Conservation (phyloP, 2,888 invertebrate species). For the Netelia inedita region DNA sequence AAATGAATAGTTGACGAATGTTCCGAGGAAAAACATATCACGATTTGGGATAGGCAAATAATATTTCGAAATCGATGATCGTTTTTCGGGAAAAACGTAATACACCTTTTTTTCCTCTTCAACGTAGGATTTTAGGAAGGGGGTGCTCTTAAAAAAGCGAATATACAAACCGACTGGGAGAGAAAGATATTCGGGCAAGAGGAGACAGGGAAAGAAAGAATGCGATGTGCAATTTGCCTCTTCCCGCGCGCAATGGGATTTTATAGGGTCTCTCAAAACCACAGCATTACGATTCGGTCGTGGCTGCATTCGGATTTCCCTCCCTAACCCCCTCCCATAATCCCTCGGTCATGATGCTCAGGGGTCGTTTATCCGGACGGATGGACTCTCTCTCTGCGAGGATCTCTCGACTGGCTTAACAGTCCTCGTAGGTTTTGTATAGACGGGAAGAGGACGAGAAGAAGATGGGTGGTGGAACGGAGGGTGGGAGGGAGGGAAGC, state of each 20-base stretch:
- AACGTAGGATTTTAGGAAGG: neutral
- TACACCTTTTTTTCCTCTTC: slow-evolving; percentile 8
- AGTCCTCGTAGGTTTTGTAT: slow-evolving; percentile 19
- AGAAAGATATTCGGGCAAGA: neutral
- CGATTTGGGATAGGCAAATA: too few species aligned
- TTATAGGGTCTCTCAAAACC: slow-evolving; percentile 51
- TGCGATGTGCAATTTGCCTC: slow-evolving; percentile 55
- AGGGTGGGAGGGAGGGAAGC: neutral
- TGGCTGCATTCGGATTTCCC: slow-evolving; percentile 42
- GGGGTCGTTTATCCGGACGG: slow-evolving; percentile 40
- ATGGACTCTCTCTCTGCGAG: slow-evolving; percentile 38
- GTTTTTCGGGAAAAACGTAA: neutral
- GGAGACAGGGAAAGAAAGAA: slow-evolving; percentile 16
- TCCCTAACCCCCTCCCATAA: slow-evolving; percentile 3
- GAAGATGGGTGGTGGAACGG: neutral
- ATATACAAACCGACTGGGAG: slow-evolving; percentile 13
- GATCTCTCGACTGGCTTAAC: slow-evolving; percentile 43
- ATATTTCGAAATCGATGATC: neutral
- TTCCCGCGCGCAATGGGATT: slow-evolving; percentile 47
- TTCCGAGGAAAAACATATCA: too few species aligned
- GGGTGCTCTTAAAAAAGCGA: neutral
- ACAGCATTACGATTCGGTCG: slow-evolving; percentile 43
- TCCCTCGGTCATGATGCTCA: slow-evolving; percentile 27
- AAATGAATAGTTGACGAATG: too few species aligned
- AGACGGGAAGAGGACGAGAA: neutral